Percentiles rank a stretch among this genome's conserved stretches.
These are phyloP conservation scores for Ennomos erosarius DNA, from an alignment of 2,888 invertebrate genomes.

Conservation along the genomic window DNA sequence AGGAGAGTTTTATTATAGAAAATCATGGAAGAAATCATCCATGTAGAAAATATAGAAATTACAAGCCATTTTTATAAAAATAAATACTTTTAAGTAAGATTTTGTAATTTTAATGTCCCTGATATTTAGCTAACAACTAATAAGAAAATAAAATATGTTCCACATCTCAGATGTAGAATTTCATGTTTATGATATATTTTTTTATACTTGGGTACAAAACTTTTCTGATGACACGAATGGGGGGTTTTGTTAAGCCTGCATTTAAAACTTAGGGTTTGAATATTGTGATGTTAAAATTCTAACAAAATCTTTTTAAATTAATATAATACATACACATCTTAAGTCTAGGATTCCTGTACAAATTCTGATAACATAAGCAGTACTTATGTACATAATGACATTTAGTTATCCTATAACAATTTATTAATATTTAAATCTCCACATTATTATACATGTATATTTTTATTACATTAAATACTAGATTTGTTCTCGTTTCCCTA, in stretches of 20 bases:
- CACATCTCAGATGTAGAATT: no score
- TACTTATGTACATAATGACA: slow-evolving; percentile 34
- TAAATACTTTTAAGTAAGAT: slow-evolving; percentile 2
- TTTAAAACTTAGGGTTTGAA: slow-evolving; percentile 26
- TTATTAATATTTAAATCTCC: slow-evolving; percentile 15
- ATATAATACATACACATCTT: slow-evolving; percentile 30
- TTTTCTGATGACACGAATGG: slow-evolving; percentile 14
- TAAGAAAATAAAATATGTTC: slow-evolving; percentile 1
- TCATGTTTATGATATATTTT: no score
- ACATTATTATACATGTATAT: slow-evolving; percentile 25
- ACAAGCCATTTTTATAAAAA: slow-evolving; percentile 28
- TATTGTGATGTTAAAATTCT: slow-evolving; percentile 26
- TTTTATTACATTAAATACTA: slow-evolving; percentile 16
- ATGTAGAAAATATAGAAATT: slow-evolving; percentile 21
- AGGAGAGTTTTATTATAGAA: slow-evolving; percentile 20
- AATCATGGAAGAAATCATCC: no score
- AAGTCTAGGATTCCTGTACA: slow-evolving; percentile 36
- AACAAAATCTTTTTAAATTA: no score
- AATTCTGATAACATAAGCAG: slow-evolving; percentile 27
- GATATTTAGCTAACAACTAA: slow-evolving; percentile 5
- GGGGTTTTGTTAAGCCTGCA: slow-evolving; percentile 15
- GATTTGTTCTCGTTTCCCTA: slow-evolving; percentile 20
- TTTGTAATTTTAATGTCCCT: background rate
- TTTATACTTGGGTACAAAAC: background rate
- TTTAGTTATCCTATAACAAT: slow-evolving; percentile 29